Conservation (phyloP, 2,797 vertebrate species). For the Clarias pachynema region DNA sequence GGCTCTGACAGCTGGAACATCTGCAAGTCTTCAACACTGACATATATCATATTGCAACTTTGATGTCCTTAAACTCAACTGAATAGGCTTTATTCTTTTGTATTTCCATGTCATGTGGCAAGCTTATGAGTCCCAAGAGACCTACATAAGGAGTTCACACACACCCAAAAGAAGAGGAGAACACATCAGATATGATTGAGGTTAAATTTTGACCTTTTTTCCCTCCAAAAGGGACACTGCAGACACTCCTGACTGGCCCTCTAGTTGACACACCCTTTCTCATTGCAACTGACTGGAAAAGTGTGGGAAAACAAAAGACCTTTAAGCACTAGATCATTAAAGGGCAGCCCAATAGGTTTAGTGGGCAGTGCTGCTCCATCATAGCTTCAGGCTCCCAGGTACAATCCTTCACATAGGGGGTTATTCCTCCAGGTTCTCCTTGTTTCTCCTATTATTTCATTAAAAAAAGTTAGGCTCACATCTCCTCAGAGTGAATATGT, state of each 20-base stretch:
- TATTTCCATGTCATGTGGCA: constrained; percentile 6
- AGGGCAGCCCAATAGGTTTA: neutral
- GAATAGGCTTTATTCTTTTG: neutral
- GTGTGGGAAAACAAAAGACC: neutral
- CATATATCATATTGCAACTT: neutral
- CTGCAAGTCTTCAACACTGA: neutral
- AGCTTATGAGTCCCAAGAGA: neutral
- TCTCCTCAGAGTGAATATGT: neutral
- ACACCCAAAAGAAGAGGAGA: neutral
- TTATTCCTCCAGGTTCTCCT: neutral
- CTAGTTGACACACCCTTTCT: neutral
- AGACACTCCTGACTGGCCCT: neutral
- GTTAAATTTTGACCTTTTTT: neutral
- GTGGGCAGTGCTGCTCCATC: neutral
- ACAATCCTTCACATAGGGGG: neutral
- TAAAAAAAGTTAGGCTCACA: neutral
- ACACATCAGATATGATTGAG: neutral
- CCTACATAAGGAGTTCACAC: neutral
- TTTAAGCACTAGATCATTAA: neutral
- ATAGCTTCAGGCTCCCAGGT: neutral
- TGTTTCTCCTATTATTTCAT: neutral
- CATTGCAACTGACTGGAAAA: neutral
- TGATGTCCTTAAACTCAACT: neutral
- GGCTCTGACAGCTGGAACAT: neutral
- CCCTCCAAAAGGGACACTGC: neutral